Conservation (phyloP, 2,797 vertebrate genomes). For the Brachyrhaphis roseni region DNA sequence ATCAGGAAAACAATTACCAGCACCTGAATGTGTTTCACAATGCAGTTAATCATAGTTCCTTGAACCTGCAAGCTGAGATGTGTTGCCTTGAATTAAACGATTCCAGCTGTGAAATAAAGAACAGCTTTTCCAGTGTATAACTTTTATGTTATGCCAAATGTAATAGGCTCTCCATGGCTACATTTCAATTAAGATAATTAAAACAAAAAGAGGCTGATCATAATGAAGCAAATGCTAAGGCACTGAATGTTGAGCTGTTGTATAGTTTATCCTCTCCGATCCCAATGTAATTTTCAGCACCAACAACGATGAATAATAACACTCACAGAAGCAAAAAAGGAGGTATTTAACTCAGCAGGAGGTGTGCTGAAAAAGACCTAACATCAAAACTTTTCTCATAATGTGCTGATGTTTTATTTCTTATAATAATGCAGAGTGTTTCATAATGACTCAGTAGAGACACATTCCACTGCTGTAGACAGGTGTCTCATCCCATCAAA, state of each 20-base stretch:
- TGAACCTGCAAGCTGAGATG: background rate
- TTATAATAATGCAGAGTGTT: background rate
- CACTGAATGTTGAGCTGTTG: constrained; percentile 13
- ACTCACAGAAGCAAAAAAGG: constrained; percentile 4
- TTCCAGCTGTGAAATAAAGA: background rate
- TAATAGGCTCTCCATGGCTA: background rate
- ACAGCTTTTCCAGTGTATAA: background rate
- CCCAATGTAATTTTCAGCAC: constrained; percentile 28
- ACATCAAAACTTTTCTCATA: background rate
- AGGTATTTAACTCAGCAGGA: constrained; percentile 11
- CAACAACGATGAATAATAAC: background rate
- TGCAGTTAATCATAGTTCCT: background rate
- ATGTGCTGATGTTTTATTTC: background rate
- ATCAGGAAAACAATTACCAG: background rate
- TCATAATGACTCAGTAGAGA: background rate
- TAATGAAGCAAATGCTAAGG: constrained; percentile 1
- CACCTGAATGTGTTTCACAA: background rate
- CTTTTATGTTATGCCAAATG: background rate
- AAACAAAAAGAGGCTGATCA: background rate
- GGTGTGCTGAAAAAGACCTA: background rate
- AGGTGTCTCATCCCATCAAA: constrained; percentile 2
- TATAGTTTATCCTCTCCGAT: constrained; percentile 25
- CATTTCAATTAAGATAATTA: background rate
- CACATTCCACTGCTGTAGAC: background rate
- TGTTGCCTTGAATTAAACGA: background rate